Conservation (phyloP, 2,888 invertebrate species). For the Drosophila pegasa region DNA sequence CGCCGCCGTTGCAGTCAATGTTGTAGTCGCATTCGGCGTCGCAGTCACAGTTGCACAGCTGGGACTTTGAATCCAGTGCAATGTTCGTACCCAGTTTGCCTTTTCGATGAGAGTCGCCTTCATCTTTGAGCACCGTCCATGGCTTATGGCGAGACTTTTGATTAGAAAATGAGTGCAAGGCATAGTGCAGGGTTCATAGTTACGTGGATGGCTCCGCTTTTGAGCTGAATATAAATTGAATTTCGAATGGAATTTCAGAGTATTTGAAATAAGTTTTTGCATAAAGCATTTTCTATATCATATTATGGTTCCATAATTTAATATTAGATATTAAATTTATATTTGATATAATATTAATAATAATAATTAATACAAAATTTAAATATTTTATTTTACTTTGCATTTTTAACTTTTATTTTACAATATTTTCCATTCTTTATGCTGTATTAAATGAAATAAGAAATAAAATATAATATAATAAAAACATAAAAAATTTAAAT, state of each 20-base stretch:
- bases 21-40: constrained; percentile 3
- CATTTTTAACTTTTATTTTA: too few species aligned
- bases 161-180: constrained; percentile 1
- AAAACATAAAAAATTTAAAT: too few species aligned
- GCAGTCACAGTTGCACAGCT: constrained; percentile 42
- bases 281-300: too few species aligned
- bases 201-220: not conserved
- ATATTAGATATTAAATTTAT: too few species aligned
- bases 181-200: not conserved
- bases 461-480: too few species aligned
- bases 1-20: constrained; percentile 4
- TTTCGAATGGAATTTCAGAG: not conserved
- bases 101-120: constrained; percentile 18
- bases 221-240: not conserved
- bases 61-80: constrained; percentile 44
- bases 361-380: too few species aligned
- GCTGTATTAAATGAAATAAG: too few species aligned
- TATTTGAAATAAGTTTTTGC: too few species aligned
- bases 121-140: not conserved
- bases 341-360: too few species aligned
- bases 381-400: too few species aligned
- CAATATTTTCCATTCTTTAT: too few species aligned
- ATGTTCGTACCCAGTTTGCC: constrained; percentile 25
- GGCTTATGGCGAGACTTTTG: not conserved
- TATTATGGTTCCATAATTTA: too few species aligned